These are phyloP conservation scores for Plebejus anna DNA, from an alignment of 2,888 invertebrate species.

Conservation along the genomic window DNA sequence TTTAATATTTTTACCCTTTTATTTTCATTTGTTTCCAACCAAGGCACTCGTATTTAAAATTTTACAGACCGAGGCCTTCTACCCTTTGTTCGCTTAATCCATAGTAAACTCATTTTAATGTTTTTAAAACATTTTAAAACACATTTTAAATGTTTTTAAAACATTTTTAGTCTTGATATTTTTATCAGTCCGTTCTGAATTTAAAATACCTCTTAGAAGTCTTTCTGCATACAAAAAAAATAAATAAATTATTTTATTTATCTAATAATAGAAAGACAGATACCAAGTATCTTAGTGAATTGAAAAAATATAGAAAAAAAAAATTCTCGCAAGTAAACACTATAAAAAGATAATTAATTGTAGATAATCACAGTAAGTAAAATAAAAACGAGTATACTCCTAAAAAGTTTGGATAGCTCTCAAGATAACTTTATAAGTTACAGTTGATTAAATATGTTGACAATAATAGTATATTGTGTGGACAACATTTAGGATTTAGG, in stretches of 20 bases:
- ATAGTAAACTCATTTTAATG: not conserved
- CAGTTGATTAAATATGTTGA: not conserved
- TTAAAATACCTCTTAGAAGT: not conserved
- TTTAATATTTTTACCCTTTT: not conserved
- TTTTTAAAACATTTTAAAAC: not conserved
- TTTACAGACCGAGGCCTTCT: slow-evolving; percentile 12
- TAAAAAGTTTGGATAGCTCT: not conserved
- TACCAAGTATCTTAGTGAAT: not conserved
- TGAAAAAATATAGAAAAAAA: not conserved
- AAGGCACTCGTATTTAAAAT: slow-evolving; percentile 10
- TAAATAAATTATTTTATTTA: not conserved
- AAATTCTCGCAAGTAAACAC: not conserved
- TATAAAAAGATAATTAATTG: slow-evolving; percentile 24
- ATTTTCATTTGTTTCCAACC: not conserved
- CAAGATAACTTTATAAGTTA: not conserved
- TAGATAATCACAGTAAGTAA: slow-evolving; percentile 7
- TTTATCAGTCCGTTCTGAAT: slow-evolving; percentile 11
- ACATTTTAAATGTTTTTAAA: not conserved
- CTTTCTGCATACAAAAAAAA: not conserved
- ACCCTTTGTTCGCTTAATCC: not conserved
- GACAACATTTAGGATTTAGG: not conserved
- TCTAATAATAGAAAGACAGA: not conserved
- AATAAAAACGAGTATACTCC: slow-evolving; percentile 1
- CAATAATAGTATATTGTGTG: not conserved
- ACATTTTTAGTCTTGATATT: not conserved